These are phyloP conservation scores for Kryptopterus vitreolus DNA, from an alignment of 2,797 vertebrate genomes.

Conservation along the genomic window DNA sequence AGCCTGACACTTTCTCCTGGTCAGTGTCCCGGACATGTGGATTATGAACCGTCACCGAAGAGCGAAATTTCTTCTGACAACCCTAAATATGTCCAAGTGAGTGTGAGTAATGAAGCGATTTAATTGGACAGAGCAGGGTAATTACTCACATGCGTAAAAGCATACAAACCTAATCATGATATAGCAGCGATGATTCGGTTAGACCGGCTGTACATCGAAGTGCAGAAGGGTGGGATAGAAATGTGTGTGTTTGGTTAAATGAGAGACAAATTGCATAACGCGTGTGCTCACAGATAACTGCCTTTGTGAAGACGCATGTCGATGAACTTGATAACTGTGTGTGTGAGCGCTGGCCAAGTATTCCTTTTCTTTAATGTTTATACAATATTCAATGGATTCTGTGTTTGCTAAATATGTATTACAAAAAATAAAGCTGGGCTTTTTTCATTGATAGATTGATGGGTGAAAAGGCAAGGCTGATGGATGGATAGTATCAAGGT, in stretches of 20 bases:
- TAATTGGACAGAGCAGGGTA: conserved; percentile 23
- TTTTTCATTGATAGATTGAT: not conserved
- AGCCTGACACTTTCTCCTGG: not conserved
- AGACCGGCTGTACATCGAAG: not conserved
- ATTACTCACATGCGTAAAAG: conserved; percentile 35
- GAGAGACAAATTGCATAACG: not conserved
- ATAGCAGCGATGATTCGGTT: conserved; percentile 11
- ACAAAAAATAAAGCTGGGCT: not conserved
- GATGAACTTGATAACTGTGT: not conserved
- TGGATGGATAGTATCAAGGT: too few relatives aligned
- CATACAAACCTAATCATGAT: conserved; percentile 20
- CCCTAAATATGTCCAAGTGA: not conserved
- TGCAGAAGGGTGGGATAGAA: not conserved
- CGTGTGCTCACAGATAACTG: not conserved
- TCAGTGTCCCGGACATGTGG: not conserved
- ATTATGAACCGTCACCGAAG: not conserved
- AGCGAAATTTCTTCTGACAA: not conserved
- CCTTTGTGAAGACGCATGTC: not conserved
- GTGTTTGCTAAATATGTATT: not conserved
- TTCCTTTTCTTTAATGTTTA: not conserved
- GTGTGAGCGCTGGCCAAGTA: not conserved
- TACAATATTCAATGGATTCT: not conserved
- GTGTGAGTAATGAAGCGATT: conserved; percentile 26
- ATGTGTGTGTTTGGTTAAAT: not conserved
- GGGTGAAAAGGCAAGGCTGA: too few relatives aligned